phyloP scores from a whole-genome alignment of 2,888 invertebrate species.

The Brachyopa scutellaris region DNA sequence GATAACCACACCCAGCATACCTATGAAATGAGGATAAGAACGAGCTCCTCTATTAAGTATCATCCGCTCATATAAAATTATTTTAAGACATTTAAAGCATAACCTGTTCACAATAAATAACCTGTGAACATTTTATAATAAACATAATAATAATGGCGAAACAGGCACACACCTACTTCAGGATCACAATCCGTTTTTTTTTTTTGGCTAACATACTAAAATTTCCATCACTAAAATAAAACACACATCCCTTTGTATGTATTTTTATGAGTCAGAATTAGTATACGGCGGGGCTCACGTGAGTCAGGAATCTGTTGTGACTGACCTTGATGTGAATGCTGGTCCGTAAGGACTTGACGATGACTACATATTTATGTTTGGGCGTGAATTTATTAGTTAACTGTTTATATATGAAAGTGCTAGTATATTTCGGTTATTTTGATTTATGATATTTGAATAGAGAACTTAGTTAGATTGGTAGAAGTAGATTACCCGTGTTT shows the following conservation, averaged over 20 bases:
- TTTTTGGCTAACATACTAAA: neutral
- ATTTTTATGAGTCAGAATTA: constrained; percentile 22
- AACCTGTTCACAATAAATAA: neutral
- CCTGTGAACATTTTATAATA: neutral
- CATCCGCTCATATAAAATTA: neutral
- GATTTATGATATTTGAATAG: neutral
- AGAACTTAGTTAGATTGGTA: neutral
- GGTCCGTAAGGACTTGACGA: neutral
- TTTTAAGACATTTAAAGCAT: neutral
- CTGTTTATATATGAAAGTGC: too few species aligned
- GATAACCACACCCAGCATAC: neutral
- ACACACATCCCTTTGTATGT: too few species aligned
- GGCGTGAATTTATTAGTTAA: neutral
- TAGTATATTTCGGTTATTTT: too few species aligned
- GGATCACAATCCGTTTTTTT: neutral
- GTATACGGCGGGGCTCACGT: constrained; percentile 2
- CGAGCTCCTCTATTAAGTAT: too few species aligned
- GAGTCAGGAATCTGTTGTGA: constrained; percentile 17
- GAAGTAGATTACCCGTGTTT: neutral
- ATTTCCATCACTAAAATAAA: neutral
- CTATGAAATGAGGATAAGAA: neutral
- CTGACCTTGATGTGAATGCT: too few species aligned
- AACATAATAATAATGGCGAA: neutral
- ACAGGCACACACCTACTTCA: constrained; percentile 1
- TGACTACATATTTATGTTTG: neutral